These are phyloP conservation scores for Lycia hirtaria DNA, from an alignment of 2,888 invertebrate genomes.

Conservation along the genomic window DNA sequence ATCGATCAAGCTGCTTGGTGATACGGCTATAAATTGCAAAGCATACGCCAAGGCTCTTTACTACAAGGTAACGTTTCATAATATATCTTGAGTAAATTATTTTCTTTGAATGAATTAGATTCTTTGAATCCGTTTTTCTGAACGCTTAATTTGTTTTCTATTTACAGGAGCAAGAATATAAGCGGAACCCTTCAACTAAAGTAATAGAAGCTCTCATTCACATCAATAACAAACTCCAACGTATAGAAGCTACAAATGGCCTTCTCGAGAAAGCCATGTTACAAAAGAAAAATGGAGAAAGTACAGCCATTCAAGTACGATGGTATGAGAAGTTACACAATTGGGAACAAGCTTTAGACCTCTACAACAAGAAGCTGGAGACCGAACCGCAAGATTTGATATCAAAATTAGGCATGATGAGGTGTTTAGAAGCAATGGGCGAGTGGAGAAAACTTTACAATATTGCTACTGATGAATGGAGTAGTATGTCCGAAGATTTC, in stretches of 20 bases:
- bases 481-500: slow-evolving; percentile 78
- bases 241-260: slow-evolving; percentile 98
- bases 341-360: slow-evolving; percentile 97
- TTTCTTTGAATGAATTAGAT: too few species aligned
- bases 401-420: slow-evolving; percentile 96
- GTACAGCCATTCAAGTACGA: slow-evolving; percentile 87
- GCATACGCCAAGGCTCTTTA: slow-evolving; percentile 88
- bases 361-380: slow-evolving; percentile 92
- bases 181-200: slow-evolving; percentile 86
- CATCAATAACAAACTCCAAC: slow-evolving; percentile 99
- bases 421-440: slow-evolving; percentile 97
- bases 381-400: slow-evolving; percentile 89
- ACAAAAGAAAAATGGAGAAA: slow-evolving; percentile 88
- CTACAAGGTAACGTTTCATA: slow-evolving; percentile 77
- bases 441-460: slow-evolving; percentile 97
- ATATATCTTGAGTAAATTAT: not conserved
- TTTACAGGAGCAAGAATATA: slow-evolving; percentile 94
- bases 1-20: slow-evolving; percentile 93
- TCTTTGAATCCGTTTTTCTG: not conserved
- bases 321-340: slow-evolving; percentile 99
- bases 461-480: slow-evolving; percentile 88
- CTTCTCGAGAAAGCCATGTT: slow-evolving; percentile 94
- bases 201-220: slow-evolving; percentile 97
- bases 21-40: slow-evolving; percentile 96
- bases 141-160: too few species aligned